Percentiles rank a stretch among this genome's conserved stretches.
Evolutionary conservation across 1,140 invertebrate genomes (phyloP).

Genomic region (Pachyrhynchus sulphureomaculatus): DNA sequence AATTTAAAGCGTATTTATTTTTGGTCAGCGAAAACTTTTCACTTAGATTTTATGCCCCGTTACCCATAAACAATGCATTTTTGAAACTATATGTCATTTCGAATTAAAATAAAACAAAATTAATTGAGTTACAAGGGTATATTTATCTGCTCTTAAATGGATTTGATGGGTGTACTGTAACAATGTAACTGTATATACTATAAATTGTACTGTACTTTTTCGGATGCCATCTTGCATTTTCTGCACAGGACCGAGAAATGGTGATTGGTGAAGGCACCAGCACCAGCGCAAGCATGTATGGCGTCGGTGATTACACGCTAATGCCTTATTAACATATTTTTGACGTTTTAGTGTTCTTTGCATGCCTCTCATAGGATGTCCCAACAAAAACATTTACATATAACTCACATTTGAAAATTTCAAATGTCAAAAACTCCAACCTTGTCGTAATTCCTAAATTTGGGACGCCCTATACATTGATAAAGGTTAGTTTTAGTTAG

Average conservation of each 20-base stretch:
- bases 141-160: conserved; percentile 31
- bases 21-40: no score
- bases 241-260: conserved; percentile 41
- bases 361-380: conserved; percentile 25
- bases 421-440: no score
- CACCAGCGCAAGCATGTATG: conserved; percentile 46
- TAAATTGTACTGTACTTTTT: conserved; percentile 31
- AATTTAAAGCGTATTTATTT: no score
- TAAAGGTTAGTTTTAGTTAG: conserved; percentile 4
- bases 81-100: no score
- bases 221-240: conserved; percentile 38
- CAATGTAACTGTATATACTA: conserved; percentile 25
- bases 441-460: neutral
- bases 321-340: conserved; percentile 20
- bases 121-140: no score
- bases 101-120: no score
- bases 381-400: conserved; percentile 13
- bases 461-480: neutral
- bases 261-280: conserved; percentile 47
- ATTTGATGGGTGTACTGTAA: conserved; percentile 36
- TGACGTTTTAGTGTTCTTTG: conserved; percentile 16
- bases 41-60: no score
- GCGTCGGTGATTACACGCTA: conserved; percentile 40
- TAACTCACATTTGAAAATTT: no score
- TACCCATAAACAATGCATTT: no score